Conservation (phyloP, 2,113 vertebrate genomes). For the Verasper variegatus region DNA sequence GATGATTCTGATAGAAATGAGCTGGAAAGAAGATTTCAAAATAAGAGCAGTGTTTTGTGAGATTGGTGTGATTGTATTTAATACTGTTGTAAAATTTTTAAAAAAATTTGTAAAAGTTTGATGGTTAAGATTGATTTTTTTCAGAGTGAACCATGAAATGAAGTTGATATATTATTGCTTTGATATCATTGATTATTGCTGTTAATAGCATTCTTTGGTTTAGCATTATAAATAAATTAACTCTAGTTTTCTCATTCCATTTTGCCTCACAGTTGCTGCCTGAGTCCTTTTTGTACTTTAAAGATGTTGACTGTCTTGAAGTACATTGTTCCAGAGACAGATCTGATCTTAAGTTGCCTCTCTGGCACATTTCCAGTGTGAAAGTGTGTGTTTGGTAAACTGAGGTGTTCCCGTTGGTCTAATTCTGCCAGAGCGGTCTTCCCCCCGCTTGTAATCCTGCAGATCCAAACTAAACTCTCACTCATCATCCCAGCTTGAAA, state of each 20-base stretch:
- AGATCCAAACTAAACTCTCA: constrained; percentile 25
- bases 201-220: background rate
- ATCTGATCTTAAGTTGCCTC: background rate
- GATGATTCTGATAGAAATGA: background rate
- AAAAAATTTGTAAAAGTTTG: no score
- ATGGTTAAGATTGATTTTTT: background rate
- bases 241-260: background rate
- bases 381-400: constrained; percentile 17
- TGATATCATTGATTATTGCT: background rate
- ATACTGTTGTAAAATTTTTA: no score
- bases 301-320: background rate
- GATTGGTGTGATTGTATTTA: no score
- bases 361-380: background rate
- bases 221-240: background rate
- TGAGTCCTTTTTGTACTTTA: background rate
- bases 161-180: background rate
- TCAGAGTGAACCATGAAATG: background rate
- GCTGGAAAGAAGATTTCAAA: background rate
- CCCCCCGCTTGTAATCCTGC: constrained; percentile 4
- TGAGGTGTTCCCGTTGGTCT: background rate
- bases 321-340: no score
- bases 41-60: no score
- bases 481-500: constrained; percentile 37
- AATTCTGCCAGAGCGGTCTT: background rate
- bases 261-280: no score